Percentiles rank a stretch among this genome's conserved stretches.
Conservation (phyloP, 2,888 invertebrate genomes). For the Chrysodeixis includens region DNA sequence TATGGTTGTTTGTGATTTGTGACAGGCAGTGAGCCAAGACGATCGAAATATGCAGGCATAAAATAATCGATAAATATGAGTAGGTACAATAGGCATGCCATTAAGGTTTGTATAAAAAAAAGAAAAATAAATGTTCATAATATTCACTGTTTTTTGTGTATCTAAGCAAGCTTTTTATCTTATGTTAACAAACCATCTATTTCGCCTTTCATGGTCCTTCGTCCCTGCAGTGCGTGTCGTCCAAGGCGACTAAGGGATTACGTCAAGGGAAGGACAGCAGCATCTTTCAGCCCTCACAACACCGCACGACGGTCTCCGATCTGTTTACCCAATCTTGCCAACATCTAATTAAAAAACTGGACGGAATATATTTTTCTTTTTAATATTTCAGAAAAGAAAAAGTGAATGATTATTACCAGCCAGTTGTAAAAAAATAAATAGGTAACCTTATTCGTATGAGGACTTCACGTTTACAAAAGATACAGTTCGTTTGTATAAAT, state of each 20-base stretch:
- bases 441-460: too few species aligned
- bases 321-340: background rate
- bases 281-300: background rate
- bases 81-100: background rate
- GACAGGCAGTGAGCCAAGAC: background rate
- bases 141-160: background rate
- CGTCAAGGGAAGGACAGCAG: background rate
- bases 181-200: background rate
- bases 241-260: conserved; percentile 2
- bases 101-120: too few species aligned
- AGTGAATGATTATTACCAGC: too few species aligned
- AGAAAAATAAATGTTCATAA: too few species aligned
- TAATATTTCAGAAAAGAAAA: too few species aligned
- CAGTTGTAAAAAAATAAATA: too few species aligned
- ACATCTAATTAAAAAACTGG: background rate
- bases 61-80: background rate
- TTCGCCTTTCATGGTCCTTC: background rate
- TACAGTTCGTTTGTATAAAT: background rate
- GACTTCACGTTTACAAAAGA: too few species aligned
- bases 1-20: background rate
- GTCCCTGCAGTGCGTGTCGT: background rate
- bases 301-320: background rate
- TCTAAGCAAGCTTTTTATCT: background rate
- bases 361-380: background rate
- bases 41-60: background rate